These are phyloP conservation scores for Drosophila ironensis DNA, from an alignment of 1,140 invertebrate species.

Conservation along the genomic window DNA sequence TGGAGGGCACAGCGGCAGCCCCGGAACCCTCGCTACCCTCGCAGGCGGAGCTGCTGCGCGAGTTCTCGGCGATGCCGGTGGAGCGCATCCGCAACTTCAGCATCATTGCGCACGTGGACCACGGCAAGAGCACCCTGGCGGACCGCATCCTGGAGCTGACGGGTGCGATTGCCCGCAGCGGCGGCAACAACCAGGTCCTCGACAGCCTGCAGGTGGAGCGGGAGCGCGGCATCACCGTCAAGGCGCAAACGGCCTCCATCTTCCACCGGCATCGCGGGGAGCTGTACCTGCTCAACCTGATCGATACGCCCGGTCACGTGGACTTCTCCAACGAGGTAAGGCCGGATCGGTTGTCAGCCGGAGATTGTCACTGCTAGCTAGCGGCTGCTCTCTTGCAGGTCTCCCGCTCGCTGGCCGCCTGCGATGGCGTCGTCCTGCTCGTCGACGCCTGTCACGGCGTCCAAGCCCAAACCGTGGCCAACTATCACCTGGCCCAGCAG, in stretches of 20 bases:
- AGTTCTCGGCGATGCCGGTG: conserved; percentile 82
- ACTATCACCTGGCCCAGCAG: conserved; percentile 95
- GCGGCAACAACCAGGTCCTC: conserved; percentile 87
- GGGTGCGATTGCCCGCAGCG: conserved; percentile 89
- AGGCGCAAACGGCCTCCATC: conserved; percentile 97
- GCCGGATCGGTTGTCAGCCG: no score
- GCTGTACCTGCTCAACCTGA: conserved; percentile 95
- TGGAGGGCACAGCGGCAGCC: background rate
- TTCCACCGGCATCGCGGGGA: conserved; percentile 87
- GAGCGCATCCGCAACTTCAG: conserved; percentile 95
- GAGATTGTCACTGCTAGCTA: no score
- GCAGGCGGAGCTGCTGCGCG: conserved; percentile 35
- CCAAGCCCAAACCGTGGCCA: conserved; percentile 98
- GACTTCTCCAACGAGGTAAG: conserved; percentile 98
- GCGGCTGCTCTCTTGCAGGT: conserved; percentile 81
- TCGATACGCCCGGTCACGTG: conserved; percentile 99
- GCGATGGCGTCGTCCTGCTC: conserved; percentile 96
- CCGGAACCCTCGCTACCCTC: conserved; percentile 7
- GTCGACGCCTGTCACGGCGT: conserved; percentile 98
- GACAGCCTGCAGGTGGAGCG: conserved; percentile 88
- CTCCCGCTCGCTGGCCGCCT: conserved; percentile 93
- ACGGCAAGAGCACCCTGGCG: conserved; percentile 98
- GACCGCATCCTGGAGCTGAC: conserved; percentile 96
- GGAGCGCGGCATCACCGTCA: conserved; percentile 98
- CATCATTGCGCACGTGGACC: conserved; percentile 98